Percentiles rank a stretch among this genome's conserved stretches.
Evolutionary conservation across 2,113 vertebrate species (phyloP).

Genomic region (Vulpes vulpes): DNA sequence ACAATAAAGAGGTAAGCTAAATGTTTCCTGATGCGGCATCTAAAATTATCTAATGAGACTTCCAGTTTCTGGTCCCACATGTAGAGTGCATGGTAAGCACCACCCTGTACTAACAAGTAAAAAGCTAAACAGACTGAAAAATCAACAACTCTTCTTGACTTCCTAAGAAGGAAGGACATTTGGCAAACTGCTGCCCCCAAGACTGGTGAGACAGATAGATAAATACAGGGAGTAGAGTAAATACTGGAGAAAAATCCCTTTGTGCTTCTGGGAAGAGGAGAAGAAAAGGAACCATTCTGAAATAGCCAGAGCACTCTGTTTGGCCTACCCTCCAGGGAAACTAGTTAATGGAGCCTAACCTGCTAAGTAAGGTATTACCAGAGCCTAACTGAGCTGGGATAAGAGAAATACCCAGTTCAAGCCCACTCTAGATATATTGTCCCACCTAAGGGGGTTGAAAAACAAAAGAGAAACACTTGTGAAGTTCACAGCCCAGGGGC

Average conservation of each 20-base stretch:
- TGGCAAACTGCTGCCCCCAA: neutral
- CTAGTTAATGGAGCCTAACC: neutral
- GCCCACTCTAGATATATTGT: neutral
- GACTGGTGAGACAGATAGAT: neutral
- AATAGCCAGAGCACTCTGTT: neutral
- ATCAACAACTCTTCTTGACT: neutral
- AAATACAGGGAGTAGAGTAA: neutral
- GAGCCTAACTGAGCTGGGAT: neutral
- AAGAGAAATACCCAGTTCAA: neutral
- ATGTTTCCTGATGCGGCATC: neutral
- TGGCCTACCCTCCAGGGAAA: neutral
- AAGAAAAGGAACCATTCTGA: neutral
- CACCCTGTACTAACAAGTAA: neutral
- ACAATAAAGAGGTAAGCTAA: neutral
- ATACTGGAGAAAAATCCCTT: neutral
- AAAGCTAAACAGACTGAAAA: neutral
- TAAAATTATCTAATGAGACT: neutral
- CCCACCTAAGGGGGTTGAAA: neutral
- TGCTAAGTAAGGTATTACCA: neutral
- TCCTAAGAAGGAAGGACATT: neutral
- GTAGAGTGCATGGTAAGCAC: neutral
- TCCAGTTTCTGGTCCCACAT: neutral
- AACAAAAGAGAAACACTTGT: neutral
- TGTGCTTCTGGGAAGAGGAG: neutral
- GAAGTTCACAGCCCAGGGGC: neutral